These are phyloP conservation scores for Syrrhaptes paradoxus DNA, from an alignment of 2,113 vertebrate genomes.

Conservation along the genomic window DNA sequence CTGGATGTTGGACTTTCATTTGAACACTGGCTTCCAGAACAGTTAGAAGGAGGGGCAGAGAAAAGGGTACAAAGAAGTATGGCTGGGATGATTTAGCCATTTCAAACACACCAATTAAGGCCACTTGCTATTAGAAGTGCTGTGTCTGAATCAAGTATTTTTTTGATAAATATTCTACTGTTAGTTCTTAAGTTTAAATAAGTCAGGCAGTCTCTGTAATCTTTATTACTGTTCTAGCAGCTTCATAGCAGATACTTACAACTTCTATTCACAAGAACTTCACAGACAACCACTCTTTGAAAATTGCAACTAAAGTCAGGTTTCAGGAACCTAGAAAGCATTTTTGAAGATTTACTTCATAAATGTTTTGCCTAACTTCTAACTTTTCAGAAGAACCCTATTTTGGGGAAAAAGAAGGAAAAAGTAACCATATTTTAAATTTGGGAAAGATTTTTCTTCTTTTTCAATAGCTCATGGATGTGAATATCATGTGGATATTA, in stretches of 20 bases:
- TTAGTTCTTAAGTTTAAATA: neutral
- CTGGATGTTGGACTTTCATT: neutral
- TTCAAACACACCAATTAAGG: neutral
- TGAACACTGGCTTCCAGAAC: neutral
- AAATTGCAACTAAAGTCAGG: neutral
- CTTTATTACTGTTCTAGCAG: neutral
- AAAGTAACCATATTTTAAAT: neutral
- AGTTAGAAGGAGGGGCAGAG: neutral
- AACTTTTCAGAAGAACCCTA: neutral
- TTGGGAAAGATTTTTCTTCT: neutral
- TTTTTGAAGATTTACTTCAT: neutral
- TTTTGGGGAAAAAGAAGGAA: neutral
- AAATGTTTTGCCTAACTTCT: neutral
- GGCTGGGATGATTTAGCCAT: neutral
- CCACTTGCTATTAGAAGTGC: neutral
- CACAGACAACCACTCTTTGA: neutral
- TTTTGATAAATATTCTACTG: neutral
- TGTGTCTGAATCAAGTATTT: neutral
- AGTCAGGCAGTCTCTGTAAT: neutral
- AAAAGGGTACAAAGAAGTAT: neutral
- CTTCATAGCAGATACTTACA: neutral
- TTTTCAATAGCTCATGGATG: neutral
- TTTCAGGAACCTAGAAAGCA: neutral
- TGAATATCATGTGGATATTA: neutral
- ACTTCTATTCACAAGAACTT: neutral